These are phyloP conservation scores for Hiodon tergisus DNA, from an alignment of 2,113 vertebrate genomes.

Conservation along the genomic window DNA sequence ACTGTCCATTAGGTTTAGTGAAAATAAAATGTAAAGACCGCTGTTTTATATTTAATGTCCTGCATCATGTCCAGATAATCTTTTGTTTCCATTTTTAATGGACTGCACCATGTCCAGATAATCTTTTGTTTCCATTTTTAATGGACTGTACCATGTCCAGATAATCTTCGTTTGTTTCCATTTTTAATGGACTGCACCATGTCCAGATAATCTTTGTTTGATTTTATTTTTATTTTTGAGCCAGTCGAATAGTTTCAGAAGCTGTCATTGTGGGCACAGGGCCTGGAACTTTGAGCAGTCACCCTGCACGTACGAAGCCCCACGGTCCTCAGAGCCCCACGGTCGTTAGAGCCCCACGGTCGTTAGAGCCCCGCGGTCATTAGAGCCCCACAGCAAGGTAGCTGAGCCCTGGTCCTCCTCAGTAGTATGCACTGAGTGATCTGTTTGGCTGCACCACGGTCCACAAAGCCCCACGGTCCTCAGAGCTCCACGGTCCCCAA, in stretches of 20 bases:
- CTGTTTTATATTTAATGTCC: conserved; percentile 16
- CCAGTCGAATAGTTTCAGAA: conserved; percentile 17
- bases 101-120: conserved; percentile 18
- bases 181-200: conserved; percentile 15
- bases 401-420: no score
- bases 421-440: no score
- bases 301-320: neutral
- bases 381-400: no score
- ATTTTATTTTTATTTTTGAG: conserved; percentile 13
- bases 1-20: conserved; percentile 16
- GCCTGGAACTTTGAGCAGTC: neutral
- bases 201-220: conserved; percentile 15
- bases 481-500: no score
- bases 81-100: conserved; percentile 17
- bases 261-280: neutral
- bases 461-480: no score
- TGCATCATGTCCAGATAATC: conserved; percentile 14
- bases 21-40: conserved; percentile 2
- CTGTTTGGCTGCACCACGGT: no score
- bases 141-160: conserved; percentile 24
- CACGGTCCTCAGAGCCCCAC: no score
- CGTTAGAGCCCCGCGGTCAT: no score
- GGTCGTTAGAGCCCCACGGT: no score
- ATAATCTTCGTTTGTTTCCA: conserved; percentile 7
- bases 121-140: conserved; percentile 17